Conservation (phyloP, 2,888 invertebrate genomes). For the Eristalis pertinax region DNA sequence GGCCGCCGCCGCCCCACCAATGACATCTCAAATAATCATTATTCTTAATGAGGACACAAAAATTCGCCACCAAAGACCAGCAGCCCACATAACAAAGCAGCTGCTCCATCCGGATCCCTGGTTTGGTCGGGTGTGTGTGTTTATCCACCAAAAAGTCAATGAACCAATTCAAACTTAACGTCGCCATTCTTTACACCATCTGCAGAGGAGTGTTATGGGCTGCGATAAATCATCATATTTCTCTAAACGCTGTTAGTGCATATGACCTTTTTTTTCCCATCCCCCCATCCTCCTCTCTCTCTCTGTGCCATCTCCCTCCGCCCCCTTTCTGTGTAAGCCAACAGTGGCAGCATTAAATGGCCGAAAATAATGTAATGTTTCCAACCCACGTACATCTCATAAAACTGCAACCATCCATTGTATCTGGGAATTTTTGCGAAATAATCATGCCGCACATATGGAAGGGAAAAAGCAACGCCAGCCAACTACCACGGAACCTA, state of each 20-base stretch:
- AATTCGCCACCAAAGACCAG: background rate
- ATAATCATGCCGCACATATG: background rate
- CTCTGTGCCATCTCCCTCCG: too few species aligned
- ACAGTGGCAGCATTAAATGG: background rate
- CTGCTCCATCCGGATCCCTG: background rate
- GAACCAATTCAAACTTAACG: background rate
- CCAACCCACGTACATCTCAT: background rate
- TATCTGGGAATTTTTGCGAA: background rate
- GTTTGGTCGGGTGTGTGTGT: background rate
- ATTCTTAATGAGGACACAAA: background rate
- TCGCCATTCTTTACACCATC: background rate
- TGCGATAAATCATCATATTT: background rate
- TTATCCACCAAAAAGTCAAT: background rate
- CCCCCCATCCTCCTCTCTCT: background rate
- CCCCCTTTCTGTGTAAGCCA: too few species aligned
- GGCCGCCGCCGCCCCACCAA: background rate
- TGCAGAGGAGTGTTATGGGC: slow-evolving; percentile 1
- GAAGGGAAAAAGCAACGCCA: background rate
- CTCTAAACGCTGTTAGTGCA: background rate
- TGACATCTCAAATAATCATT: background rate
- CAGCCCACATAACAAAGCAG: background rate
- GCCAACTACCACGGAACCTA: background rate
- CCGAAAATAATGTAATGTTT: background rate
- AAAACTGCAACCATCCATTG: slow-evolving; percentile 1
- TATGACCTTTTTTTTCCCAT: background rate